Evolutionary conservation across 2,113 vertebrate genomes (phyloP).

Genomic region (Notechis scutatus): DNA sequence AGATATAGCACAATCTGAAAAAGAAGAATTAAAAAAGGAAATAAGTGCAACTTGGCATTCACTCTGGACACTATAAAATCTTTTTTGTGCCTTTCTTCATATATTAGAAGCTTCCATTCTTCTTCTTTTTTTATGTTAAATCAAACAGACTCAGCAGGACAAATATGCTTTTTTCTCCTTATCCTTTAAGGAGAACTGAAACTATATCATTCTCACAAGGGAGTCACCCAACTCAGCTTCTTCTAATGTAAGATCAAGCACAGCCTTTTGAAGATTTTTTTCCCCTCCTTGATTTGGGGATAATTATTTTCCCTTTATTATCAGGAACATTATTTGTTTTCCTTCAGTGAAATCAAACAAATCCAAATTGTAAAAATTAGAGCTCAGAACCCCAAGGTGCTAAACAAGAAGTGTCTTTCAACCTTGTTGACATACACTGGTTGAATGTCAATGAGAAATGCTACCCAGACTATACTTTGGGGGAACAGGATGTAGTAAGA

Average conservation of each 20-base stretch:
- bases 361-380: neutral
- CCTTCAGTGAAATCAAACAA: slow-evolving; percentile 13
- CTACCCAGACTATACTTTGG: neutral
- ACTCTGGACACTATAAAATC: neutral
- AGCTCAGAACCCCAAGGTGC: neutral
- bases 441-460: neutral
- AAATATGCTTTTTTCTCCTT: slow-evolving; percentile 27
- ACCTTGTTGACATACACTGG: neutral
- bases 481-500: neutral
- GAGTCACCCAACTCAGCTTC: slow-evolving; percentile 18
- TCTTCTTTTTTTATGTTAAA: slow-evolving; percentile 14
- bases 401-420: slow-evolving; percentile 14
- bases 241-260: slow-evolving; percentile 5
- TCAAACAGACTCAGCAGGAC: slow-evolving; percentile 28
- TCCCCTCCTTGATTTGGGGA: neutral
- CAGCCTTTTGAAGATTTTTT: slow-evolving; percentile 7
- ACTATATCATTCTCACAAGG: neutral
- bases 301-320: slow-evolving; percentile 5
- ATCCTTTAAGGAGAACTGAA: slow-evolving; percentile 8
- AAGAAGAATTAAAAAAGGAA: neutral
- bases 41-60: neutral
- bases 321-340: slow-evolving; percentile 11
- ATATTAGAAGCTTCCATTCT: slow-evolving; percentile 26
- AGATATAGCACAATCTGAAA: neutral
- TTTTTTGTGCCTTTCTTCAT: slow-evolving; percentile 14